Conservation (phyloP, 37 sponge, comb jelly and placozoan species). For the Ianthella basta region DNA sequence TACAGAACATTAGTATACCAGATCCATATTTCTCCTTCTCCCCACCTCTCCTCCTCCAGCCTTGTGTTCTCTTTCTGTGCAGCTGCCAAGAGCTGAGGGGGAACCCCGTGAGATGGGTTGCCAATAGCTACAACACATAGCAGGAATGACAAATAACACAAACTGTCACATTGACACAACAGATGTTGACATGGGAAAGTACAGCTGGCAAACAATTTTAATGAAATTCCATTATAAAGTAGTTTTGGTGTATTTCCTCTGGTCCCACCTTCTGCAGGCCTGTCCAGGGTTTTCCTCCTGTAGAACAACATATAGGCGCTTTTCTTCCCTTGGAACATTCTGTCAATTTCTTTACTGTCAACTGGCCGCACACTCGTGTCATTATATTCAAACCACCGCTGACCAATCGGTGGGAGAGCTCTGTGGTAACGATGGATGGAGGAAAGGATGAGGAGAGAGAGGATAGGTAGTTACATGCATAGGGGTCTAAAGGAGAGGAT, state of each 20-base stretch:
- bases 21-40: background rate
- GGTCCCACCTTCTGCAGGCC: slow-evolving; percentile 55
- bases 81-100: slow-evolving; percentile 40
- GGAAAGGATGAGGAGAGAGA: background rate
- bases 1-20: background rate
- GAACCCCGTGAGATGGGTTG: slow-evolving; percentile 44
- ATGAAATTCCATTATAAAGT: no score
- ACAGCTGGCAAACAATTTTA: no score
- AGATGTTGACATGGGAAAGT: background rate
- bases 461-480: no score
- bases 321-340: slow-evolving; percentile 80
- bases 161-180: background rate
- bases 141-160: background rate
- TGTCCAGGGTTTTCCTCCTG: slow-evolving; percentile 47
- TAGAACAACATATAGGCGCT: slow-evolving; percentile 96
- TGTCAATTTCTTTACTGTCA: slow-evolving; percentile 38
- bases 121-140: slow-evolving; percentile 32
- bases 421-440: background rate
- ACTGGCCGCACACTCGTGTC: slow-evolving; percentile 69
- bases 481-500: no score
- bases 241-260: background rate
- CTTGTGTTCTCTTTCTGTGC: slow-evolving; percentile 31
- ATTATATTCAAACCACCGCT: slow-evolving; percentile 86
- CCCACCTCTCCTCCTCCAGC: slow-evolving; percentile 63
- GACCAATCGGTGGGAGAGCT: slow-evolving; percentile 56